Base-by-base conservation (phyloP, 1,140 invertebrate genomes). In the Ceratina japonica region DNA sequence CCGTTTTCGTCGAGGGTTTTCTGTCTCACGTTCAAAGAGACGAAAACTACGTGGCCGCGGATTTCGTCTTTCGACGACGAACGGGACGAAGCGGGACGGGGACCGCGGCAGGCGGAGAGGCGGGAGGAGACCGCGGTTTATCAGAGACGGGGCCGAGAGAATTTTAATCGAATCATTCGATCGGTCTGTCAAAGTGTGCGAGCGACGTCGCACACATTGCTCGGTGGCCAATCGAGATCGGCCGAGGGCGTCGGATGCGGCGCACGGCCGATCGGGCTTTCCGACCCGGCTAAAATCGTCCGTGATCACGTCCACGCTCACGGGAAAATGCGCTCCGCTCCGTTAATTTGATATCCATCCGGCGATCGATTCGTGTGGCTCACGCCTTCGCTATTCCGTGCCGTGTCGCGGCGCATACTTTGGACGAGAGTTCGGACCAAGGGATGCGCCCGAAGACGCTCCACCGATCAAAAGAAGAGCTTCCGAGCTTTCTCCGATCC, bases 111-210 rank as follows among this genome's bases (percentile, higher is more conserved):
- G 37, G 37, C 5, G 37, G 37, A 44, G 37, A 44, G 37, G 37
- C 37, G 24, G 63, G 49, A n/a, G n/a, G n/a, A n/a, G n/a, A 61
- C 71, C 52, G 44, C 16, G 73, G 73, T 68, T 44, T 4, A 63
- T 54, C 68, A 24, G 58, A 51, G 27, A 58, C 10, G 12, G 12
- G 73, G 15, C 37, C 49, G 27, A 52, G 63, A 83, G 58, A 76
- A 87, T 87, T 88, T 86, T 91, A 91, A 91, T 91, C 87, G 83
- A 82, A 91, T 91, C 86, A 91, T 86, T 87, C 88, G 86, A 90
- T 82, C 84, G 87, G 88, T 83, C 88, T 89, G 89, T 89, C 89
- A 91, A 91, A 91, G 88, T 24, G 54, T 44, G 13, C 13, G 27
- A 12, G 75, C 81, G 79, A 83, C 87, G 86, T 87, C 85, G 79